Evolutionary conservation across 2,113 vertebrate genomes (phyloP), one percentile per base, ranked within the genome.

Genomic region (Dicrurus megarhynchus): DNA sequence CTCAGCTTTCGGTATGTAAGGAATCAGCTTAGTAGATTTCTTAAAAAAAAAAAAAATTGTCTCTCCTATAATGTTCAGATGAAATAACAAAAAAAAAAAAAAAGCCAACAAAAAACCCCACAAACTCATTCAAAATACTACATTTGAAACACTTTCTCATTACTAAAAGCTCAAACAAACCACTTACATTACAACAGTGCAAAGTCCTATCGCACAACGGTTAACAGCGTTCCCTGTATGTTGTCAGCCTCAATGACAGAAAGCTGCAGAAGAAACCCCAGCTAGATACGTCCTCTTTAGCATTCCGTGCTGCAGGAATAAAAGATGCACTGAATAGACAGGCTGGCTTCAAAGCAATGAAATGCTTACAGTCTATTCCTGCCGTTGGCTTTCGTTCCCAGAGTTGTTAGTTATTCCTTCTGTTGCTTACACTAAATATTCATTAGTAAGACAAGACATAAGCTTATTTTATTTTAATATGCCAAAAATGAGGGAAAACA

Each of bases 401-500:
- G n/a, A 89, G 81, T 17, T 94, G 94, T 82, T 93, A 95, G 89
- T 67, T 97, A 87, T 79, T 96, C 95, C 95, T 92, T 97, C 95
- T 96, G 94, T 95, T 96, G 94, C 96, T 97, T 96, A 97, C 93
- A 91, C 89, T 96, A 95, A 94, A 95, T 84, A 94, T 53, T 95
- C 94, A 93, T 95, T 93, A 97, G 84, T 87, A 89, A 94, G 84
- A 79, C 53, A 87, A 91, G 84, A 89, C 87, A 57, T 53, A 83
- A 87, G 94, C 85, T 95, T 76, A 74, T 93, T 92, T 92, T 87
- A 89, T 69, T 80, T 95, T 91, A 84, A 42, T 87, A 79, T 76
- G 89, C 91, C 93, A 91, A 94, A 89, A 91, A 10, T 2, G 5
- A 93, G 49, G 44, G 74, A 82, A 95, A 94, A 69, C 74, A 91